Evolutionary conservation across 2,888 invertebrate species (phyloP).

Genomic region (Xanthorhoe designata): DNA sequence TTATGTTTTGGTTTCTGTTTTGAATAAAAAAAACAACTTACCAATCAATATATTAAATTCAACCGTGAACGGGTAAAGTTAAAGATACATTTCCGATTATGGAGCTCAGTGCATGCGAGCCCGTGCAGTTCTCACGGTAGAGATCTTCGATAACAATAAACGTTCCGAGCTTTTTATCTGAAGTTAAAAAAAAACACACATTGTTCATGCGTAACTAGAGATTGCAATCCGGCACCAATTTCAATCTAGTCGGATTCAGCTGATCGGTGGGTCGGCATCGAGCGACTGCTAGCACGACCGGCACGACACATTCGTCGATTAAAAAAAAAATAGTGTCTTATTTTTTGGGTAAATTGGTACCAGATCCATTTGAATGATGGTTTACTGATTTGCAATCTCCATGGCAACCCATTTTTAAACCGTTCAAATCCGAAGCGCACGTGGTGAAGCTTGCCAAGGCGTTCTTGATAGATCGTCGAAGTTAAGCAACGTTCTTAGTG

Average conservation of each 20-base stretch:
- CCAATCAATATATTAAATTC: slow-evolving; percentile 92
- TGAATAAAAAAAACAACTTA: slow-evolving; percentile 62
- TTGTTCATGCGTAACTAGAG: neutral
- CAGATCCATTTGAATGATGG: neutral
- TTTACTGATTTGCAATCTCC: too few species aligned
- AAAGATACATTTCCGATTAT: slow-evolving; percentile 88
- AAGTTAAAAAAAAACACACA: neutral
- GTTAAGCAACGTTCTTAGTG: too few species aligned
- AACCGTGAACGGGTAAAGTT: slow-evolving; percentile 92
- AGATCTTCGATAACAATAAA: slow-evolving; percentile 70
- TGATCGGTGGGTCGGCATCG: too few species aligned
- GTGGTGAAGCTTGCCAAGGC: too few species aligned
- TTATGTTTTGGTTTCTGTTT: neutral
- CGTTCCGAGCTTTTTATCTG: slow-evolving; percentile 28
- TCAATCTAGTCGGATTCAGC: neutral
- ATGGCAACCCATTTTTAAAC: neutral
- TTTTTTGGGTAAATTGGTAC: too few species aligned
- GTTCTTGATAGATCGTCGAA: too few species aligned
- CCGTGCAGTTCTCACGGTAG: slow-evolving; percentile 74
- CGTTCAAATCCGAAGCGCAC: too few species aligned
- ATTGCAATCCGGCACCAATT: neutral
- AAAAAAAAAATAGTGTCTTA: too few species aligned
- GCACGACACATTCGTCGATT: too few species aligned
- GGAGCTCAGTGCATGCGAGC: slow-evolving; percentile 72
- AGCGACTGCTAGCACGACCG: too few species aligned